Conservation (phyloP, 2,888 invertebrate species). For the Galeopsomyia nigrocyanea region DNA sequence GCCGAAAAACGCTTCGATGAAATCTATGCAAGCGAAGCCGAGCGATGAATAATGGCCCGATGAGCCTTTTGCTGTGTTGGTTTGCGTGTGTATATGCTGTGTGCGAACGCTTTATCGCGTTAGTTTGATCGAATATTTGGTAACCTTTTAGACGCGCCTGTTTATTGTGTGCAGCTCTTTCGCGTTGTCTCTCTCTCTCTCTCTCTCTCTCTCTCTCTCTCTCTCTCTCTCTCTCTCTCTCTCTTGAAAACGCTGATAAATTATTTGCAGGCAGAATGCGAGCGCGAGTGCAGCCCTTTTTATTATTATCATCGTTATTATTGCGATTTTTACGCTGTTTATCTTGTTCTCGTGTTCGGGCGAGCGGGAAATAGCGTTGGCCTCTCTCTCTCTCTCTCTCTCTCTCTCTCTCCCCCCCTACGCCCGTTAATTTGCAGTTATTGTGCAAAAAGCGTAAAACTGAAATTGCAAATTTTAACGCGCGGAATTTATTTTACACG, state of each 20-base stretch:
- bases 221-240: neutral
- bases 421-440: slow-evolving; percentile 50
- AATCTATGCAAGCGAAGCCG: slow-evolving; percentile 37
- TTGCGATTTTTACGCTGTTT: slow-evolving; percentile 46
- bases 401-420: neutral
- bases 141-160: slow-evolving; percentile 47
- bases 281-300: slow-evolving; percentile 21
- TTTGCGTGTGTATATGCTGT: too few species aligned
- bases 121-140: slow-evolving; percentile 50
- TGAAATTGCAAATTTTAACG: slow-evolving; percentile 50
- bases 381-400: slow-evolving; percentile 7
- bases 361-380: slow-evolving; percentile 35
- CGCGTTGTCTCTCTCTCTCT: too few species aligned
- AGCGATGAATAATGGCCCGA: slow-evolving; percentile 47
- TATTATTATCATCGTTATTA: slow-evolving; percentile 38
- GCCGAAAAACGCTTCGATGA: slow-evolving; percentile 41
- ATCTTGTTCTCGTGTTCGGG: slow-evolving; percentile 41
- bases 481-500: slow-evolving; percentile 49
- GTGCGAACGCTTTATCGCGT: slow-evolving; percentile 44
- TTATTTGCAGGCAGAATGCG: slow-evolving; percentile 26
- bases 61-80: slow-evolving; percentile 40
- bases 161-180: slow-evolving; percentile 36
- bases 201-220: too few species aligned
- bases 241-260: slow-evolving; percentile 42
- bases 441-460: slow-evolving; percentile 51